Base-by-base conservation (phyloP, 64 coral and sea anemone species). In the Stichodactyla mertensii region DNA sequence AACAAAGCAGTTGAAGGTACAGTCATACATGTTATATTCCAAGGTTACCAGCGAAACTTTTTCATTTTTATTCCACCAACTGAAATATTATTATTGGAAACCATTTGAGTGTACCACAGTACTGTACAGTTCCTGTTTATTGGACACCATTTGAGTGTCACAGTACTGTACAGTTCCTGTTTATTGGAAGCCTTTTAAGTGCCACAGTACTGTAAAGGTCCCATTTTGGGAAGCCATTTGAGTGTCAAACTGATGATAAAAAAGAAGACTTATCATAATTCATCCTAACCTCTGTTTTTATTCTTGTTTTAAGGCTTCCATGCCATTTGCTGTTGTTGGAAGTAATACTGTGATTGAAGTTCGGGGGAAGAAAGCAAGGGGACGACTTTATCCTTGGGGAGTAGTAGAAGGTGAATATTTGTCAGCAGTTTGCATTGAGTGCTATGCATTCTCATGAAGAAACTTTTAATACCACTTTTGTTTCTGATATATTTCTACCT, bases 301-400 rank as follows among this genome's bases (percentile, higher is more conserved):
- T 59, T 28, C 55, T 79, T 18, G 84, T 51, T 27, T 87, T 45
- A 14, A 99, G 97, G 93, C 61, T 11, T 84, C 70, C 52, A 91
- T 99, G 71, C 97, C 97, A 77, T 99, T 99, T 78, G 97, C 97
- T 78, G 97, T 99, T 57, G 97, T 99, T 57, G 97, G 97, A 45
- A 99, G 97, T 87, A 99, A 99, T 61, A 94, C 97, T 70, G 79
- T 94, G 45, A 94, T 99, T 70, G 97, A 99, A 28, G 90, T 99
- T 0, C 82, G 86, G 78, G 97, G 97, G 28, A 99, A 99, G 59
- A 99, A 99, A 78, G 90, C 94, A 12, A 84, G 97, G 55, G 97
- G 97, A 10, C 85, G 97, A 51, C 82, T 89, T 15, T 99, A 99
- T 57, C 97, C 97, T n/a, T 99, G 97, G 97, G 97, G 97, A 16